Conservation (phyloP, 1,140 invertebrate species). For the Pseudomyrmex sp. region DNA sequence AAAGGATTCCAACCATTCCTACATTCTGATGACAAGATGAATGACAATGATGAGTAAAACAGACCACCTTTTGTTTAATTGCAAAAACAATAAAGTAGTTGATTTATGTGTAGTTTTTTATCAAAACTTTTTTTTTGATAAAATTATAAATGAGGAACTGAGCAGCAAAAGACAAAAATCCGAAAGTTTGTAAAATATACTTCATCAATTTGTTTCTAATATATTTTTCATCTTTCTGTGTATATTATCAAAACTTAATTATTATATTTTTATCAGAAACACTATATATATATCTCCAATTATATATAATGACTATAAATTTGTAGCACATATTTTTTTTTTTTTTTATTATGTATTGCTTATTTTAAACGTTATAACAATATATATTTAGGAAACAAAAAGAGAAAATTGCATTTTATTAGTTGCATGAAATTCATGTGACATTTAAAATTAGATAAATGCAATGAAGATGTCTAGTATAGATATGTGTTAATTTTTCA, state of each 20-base stretch:
- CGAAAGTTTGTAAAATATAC: not conserved
- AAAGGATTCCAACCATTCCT: conserved; percentile 83
- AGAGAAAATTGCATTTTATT: no score
- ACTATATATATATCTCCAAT: not conserved
- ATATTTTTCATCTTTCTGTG: no score
- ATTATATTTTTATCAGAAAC: not conserved
- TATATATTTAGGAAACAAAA: no score
- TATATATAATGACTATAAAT: not conserved
- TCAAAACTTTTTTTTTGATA: conserved; percentile 78
- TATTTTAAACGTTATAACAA: no score
- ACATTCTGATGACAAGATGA: conserved; percentile 46
- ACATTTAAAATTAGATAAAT: no score
- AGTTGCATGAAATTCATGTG: no score
- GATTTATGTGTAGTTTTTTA: conserved; percentile 81
- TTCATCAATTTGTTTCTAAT: not conserved
- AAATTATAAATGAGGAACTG: conserved; percentile 47
- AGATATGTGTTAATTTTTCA: not conserved
- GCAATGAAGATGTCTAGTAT: no score
- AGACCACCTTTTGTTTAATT: conserved; percentile 70
- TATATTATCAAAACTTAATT: no score
- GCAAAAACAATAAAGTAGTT: conserved; percentile 84
- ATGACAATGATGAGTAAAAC: not conserved
- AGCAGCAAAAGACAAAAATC: conserved; percentile 11
- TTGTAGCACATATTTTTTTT: no score
- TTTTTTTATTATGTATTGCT: no score